Evolutionary conservation across 2,113 vertebrate genomes (phyloP), one percentile per base, ranked within the genome.

Genomic region (Hypomesus transpacificus): DNA sequence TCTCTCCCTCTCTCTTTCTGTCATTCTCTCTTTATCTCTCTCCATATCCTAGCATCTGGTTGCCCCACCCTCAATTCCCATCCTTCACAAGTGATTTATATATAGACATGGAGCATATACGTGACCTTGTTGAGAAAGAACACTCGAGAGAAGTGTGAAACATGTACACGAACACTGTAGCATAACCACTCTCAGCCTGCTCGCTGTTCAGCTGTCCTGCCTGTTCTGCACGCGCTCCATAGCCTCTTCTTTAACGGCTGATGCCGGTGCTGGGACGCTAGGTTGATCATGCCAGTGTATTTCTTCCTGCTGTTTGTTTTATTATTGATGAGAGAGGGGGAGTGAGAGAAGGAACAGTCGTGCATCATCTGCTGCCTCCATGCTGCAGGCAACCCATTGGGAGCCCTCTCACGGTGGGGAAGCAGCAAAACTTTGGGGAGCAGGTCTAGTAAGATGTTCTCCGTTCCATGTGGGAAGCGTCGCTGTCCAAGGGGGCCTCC

Each of bases 271-370:
- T n/a, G 9, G 8, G 39, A 46, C 9, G 39, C 39, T 65, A 81
- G 80, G 69, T 82, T 82, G 53, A 74, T 82, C 54, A 74, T 87
- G 59, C 75, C 14, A 28, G 57, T 58, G 75, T 70, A 79, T 81
- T 80, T 71, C 82, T 78, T 72, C 72, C 77, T 67, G 66, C 76
- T 76, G 80, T 84, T 86, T 85, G 69, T 82, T 88, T 85, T 82
- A 88, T 90, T 88, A 89, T 89, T 89, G 85, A 89, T 89, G 85
- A 87, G 82, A 34, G 70, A 21, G 78, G 75, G 80, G 65, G 78
- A 74, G 68, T 69, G 1, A 26, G 31, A 67, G 46, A 26, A 3
- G 76, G 69, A 72, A 71, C 13, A n/a, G 78, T 18, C 80, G 74
- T 75, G 73, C 68, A 79, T 67, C 31, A 6, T 34, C 31, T 34